Conservation (phyloP, 1,140 invertebrate species). For the Carcinoscorpius rotundicauda region DNA sequence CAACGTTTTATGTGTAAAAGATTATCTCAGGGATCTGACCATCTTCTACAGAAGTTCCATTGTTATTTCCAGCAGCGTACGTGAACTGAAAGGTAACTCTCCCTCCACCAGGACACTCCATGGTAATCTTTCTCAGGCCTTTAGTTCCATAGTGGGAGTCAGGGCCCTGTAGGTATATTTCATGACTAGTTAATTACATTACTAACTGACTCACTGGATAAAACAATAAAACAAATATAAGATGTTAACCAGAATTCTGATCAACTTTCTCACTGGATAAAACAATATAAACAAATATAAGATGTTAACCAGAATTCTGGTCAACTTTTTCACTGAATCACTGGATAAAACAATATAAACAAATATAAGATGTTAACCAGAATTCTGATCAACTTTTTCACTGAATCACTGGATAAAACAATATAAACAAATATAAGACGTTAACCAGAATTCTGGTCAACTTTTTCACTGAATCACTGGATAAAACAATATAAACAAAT, state of each 20-base stretch:
- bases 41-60: constrained; percentile 79
- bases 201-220: too few relatives aligned
- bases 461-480: too few relatives aligned
- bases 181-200: too few relatives aligned
- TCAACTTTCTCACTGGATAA: background rate
- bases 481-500: too few relatives aligned
- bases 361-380: too few relatives aligned
- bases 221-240: constrained; percentile 19
- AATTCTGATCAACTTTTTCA: too few relatives aligned
- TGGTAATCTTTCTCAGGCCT: constrained; percentile 58
- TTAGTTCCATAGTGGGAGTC: constrained; percentile 80
- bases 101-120: constrained; percentile 54
- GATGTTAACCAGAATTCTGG: constrained; percentile 1
- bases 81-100: constrained; percentile 74
- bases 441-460: too few relatives aligned
- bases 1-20: constrained; percentile 45
- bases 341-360: too few relatives aligned
- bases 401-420: too few relatives aligned
- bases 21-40: constrained; percentile 84
- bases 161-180: constrained; percentile 50
- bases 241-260: background rate
- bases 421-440: too few relatives aligned
- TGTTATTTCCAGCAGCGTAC: constrained; percentile 74
- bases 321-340: too few relatives aligned
- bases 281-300: constrained; percentile 3